A percentile compares a stretch with the other conserved stretches of the same genome.
Conservation (phyloP, 2,888 invertebrate species). For the Apantesis nais region DNA sequence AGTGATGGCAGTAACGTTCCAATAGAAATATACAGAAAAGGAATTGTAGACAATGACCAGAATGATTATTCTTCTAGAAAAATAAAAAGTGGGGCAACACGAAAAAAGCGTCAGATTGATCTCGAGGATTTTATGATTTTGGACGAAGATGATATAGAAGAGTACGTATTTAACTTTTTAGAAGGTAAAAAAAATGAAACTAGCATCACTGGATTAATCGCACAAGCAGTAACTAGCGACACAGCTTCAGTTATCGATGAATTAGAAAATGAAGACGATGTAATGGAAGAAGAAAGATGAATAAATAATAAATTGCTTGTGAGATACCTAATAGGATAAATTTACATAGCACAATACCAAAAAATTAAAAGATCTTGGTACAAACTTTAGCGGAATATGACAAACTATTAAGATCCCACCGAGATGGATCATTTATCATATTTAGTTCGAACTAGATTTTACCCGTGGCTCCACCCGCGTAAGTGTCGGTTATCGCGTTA, state of each 20-base stretch:
- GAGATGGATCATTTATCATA: constrained; percentile 31
- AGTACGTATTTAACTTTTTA: constrained; percentile 73
- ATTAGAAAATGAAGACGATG: constrained; percentile 63
- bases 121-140: constrained; percentile 77
- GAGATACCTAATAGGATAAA: constrained; percentile 49
- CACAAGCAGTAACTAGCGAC: constrained; percentile 73
- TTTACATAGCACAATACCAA: constrained; percentile 62
- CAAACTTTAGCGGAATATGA: constrained; percentile 29
- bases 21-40: constrained; percentile 86
- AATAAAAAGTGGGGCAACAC: constrained; percentile 50
- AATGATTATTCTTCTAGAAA: constrained; percentile 61
- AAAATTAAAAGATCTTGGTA: constrained; percentile 55
- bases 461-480: no score
- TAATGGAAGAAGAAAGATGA: constrained; percentile 61
- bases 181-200: constrained; percentile 73
- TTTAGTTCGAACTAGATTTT: constrained; percentile 13
- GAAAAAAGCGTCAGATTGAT: constrained; percentile 70
- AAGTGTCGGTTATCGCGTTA: no score
- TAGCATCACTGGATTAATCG: constrained; percentile 71
- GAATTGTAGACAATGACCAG: constrained; percentile 85
- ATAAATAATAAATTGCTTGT: constrained; percentile 21
- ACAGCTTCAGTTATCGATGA: constrained; percentile 62
- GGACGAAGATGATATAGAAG: constrained; percentile 76
- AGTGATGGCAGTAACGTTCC: constrained; percentile 82
- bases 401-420: constrained; percentile 34